Evolutionary conservation across 1,140 invertebrate species (phyloP), one percentile per base, ranked within the genome.

Genomic region (Ceratosolen fusciceps): DNA sequence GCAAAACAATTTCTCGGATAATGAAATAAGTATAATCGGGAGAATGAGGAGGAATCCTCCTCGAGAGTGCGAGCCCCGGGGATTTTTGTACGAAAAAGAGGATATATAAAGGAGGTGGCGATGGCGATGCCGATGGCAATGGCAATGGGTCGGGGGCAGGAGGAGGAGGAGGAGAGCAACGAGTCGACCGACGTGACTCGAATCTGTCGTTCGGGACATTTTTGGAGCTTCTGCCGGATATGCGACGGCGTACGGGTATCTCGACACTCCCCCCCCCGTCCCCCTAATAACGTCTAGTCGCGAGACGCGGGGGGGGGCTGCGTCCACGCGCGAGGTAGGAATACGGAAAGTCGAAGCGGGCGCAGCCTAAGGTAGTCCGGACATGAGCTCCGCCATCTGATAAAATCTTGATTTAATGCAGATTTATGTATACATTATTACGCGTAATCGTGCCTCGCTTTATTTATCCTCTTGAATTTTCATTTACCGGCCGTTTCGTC

Each of bases 111-210:
- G 39, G 39, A 43, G n/a, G 54, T 58, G 39, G 47, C 75, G 74
- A 80, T 77, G 78, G 84, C 83, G n/a, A n/a, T n/a, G n/a, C n/a
- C n/a, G n/a, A n/a, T n/a, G n/a, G n/a, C n/a, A n/a, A n/a, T n/a
- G n/a, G n/a, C n/a, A n/a, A 82, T 83, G 87, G 86, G 83, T 79
- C 83, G 86, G 16, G 43, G 16, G 43, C 16, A 47, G 43, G 43
- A 47, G 43, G 43, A 47, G n/a, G 56, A 62, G 37, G 54, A 79
- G 74, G 79, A 78, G 78, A 84, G 83, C 81, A 83, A 88, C 85
- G 84, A 79, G 82, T 85, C 85, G n/a, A n/a, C n/a, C n/a, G 83
- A 88, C 87, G 87, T 88, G 88, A 85, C 85, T 82, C 29, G 87
- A 86, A 85, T 89, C 71, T 43, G 52, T 49, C 71, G 72, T 79